A percentile compares a stretch with the other conserved stretches of the same genome.
Conservation (phyloP, 2,888 invertebrate species). For the Cheilosia grossa region DNA sequence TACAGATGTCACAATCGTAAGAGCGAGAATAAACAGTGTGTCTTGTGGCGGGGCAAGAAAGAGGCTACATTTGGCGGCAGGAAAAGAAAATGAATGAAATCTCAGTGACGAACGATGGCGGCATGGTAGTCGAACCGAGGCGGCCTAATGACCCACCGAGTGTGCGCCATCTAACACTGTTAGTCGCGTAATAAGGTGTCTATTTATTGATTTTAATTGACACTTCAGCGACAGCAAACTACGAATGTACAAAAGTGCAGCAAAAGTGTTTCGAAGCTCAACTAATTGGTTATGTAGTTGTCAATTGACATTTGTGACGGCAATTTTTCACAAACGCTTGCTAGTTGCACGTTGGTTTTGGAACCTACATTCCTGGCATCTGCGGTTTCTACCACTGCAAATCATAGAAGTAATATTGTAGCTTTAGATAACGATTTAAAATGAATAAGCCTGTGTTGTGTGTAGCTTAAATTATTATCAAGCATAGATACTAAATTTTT, state of each 20-base stretch:
- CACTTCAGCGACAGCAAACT: slow-evolving; percentile 46
- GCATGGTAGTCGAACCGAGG: background rate
- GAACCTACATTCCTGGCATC: no score
- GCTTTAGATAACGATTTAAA: no score
- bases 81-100: no score
- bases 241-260: background rate
- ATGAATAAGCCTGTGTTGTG: no score
- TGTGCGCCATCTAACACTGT: slow-evolving; percentile 21
- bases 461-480: no score
- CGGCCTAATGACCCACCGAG: background rate
- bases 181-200: slow-evolving; percentile 53
- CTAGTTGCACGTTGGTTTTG: no score
- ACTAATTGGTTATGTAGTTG: slow-evolving; percentile 24
- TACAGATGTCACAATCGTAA: slow-evolving; percentile 51
- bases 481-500: no score
- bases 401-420: no score
- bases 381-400: no score
- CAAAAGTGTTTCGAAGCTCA: slow-evolving; percentile 21
- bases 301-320: background rate
- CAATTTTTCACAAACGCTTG: background rate
- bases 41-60: slow-evolving; percentile 5
- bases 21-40: slow-evolving; percentile 41
- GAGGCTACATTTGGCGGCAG: background rate
- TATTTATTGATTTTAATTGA: slow-evolving; percentile 63
- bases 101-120: background rate